Evolutionary conservation across 2,888 invertebrate genomes (phyloP).

Genomic region (Sceliomorpha sp.): DNA sequence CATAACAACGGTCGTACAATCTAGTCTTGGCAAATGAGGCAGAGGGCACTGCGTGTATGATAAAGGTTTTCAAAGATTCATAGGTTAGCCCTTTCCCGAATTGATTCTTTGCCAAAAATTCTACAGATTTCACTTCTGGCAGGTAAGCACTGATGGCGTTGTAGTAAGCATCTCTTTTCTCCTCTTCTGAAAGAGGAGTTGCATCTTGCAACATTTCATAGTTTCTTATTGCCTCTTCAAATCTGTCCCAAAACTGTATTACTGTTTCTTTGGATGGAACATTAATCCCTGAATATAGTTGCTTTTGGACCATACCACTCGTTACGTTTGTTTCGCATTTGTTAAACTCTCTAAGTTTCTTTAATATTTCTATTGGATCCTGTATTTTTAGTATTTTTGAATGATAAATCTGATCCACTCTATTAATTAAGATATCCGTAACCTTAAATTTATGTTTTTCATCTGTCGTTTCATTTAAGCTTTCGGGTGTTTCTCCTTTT

Average conservation of each 20-base stretch:
- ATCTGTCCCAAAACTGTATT: too few species aligned
- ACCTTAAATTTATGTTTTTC: conserved; percentile 34
- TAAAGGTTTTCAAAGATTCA: conserved; percentile 29
- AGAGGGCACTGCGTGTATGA: conserved; percentile 20
- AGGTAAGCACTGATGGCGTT: conserved; percentile 21
- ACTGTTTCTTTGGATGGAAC: not conserved
- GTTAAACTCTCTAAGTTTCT: not conserved
- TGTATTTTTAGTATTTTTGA: conserved; percentile 18
- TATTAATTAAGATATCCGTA: conserved; percentile 39
- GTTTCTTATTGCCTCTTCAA: conserved; percentile 24
- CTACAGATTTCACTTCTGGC: conserved; percentile 25
- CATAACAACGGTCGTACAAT: conserved; percentile 18
- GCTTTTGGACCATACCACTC: not conserved
- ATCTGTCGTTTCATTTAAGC: not conserved
- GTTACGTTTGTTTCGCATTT: not conserved
- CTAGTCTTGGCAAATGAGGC: not conserved
- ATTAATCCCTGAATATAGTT: not conserved
- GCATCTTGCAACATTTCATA: conserved; percentile 24
- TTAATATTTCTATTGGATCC: not conserved
- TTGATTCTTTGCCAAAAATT: conserved; percentile 33
- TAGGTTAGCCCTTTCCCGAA: conserved; percentile 28
- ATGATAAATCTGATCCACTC: too few species aligned
- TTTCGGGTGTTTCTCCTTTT: not conserved
- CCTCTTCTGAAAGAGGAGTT: conserved; percentile 25
- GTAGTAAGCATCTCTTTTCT: conserved; percentile 28